Evolutionary conservation across 1,140 invertebrate genomes (phyloP).

Genomic region (Asobara japonica): DNA sequence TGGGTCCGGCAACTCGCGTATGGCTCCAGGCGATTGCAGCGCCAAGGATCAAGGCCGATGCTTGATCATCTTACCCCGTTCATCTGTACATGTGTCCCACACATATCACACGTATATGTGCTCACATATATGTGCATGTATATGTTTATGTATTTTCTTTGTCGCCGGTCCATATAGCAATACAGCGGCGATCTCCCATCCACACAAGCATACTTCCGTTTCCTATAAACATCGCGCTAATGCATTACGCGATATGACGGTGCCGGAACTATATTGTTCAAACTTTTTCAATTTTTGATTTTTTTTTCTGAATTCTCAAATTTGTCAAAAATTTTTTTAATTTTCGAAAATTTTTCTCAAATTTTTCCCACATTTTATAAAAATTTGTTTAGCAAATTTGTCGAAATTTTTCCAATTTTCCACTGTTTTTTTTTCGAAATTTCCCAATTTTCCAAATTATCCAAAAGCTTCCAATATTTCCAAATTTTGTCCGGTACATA

Average conservation of each 20-base stretch:
- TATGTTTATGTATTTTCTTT: not conserved
- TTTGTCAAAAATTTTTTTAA: too few species aligned
- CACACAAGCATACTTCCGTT: not conserved
- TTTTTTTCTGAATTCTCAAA: too few species aligned
- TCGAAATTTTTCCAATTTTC: too few species aligned
- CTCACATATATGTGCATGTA: not conserved
- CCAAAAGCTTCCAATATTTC: not conserved
- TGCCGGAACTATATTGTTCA: not conserved
- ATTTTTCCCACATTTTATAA: too few species aligned
- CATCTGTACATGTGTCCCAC: too few species aligned
- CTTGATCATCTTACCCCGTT: constrained; percentile 38
- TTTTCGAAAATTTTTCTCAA: too few species aligned
- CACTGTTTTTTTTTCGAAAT: too few species aligned
- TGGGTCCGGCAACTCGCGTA: constrained; percentile 31
- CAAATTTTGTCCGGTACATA: not conserved
- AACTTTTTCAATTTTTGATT: too few species aligned
- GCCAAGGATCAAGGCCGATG: constrained; percentile 62
- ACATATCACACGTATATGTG: too few species aligned
- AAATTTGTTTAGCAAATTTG: too few species aligned
- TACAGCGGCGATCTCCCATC: not conserved
- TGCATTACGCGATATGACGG: not conserved
- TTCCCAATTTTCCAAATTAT: too few species aligned
- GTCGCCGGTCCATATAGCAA: not conserved
- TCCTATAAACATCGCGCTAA: not conserved
- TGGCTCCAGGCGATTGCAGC: constrained; percentile 53